Conservation (phyloP, 2,888 invertebrate genomes). For the Cryptus armator region DNA sequence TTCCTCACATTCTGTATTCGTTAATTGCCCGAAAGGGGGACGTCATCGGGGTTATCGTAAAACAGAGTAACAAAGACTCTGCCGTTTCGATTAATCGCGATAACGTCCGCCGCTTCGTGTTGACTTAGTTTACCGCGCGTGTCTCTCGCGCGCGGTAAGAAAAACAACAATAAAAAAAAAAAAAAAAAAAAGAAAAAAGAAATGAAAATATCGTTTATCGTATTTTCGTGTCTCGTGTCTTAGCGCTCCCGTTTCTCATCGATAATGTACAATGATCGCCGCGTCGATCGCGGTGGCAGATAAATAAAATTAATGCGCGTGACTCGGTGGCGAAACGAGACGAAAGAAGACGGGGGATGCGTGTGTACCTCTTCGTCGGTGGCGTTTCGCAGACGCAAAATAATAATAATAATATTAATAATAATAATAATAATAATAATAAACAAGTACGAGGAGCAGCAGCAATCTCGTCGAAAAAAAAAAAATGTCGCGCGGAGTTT, state of each 20-base stretch:
- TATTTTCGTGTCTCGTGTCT: constrained; percentile 32
- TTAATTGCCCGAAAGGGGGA: constrained; percentile 46
- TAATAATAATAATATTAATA: too few species aligned
- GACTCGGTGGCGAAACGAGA: constrained; percentile 13
- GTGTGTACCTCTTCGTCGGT: neutral
- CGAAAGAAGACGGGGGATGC: neutral
- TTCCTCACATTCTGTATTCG: constrained; percentile 38
- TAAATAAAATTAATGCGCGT: constrained; percentile 32
- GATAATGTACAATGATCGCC: constrained; percentile 32
- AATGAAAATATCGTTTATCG: constrained; percentile 21
- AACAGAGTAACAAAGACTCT: neutral
- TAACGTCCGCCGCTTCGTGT: constrained; percentile 17
- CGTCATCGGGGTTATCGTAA: constrained; percentile 25
- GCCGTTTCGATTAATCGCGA: constrained; percentile 17
- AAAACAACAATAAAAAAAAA: constrained; percentile 31
- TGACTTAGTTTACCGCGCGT: constrained; percentile 54
- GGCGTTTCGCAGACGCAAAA: neutral
- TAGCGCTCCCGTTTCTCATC: constrained; percentile 22
- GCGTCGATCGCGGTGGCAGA: neutral
- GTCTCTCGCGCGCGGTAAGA: constrained; percentile 15
- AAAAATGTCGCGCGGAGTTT: constrained; percentile 30
- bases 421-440: too few species aligned
- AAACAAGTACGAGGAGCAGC: constrained; percentile 14
- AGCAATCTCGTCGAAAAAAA: neutral
- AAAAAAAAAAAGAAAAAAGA: constrained; percentile 5